Evolutionary conservation across 2,888 invertebrate species (phyloP).

Genomic region (Ditylenchus weischeri): DNA sequence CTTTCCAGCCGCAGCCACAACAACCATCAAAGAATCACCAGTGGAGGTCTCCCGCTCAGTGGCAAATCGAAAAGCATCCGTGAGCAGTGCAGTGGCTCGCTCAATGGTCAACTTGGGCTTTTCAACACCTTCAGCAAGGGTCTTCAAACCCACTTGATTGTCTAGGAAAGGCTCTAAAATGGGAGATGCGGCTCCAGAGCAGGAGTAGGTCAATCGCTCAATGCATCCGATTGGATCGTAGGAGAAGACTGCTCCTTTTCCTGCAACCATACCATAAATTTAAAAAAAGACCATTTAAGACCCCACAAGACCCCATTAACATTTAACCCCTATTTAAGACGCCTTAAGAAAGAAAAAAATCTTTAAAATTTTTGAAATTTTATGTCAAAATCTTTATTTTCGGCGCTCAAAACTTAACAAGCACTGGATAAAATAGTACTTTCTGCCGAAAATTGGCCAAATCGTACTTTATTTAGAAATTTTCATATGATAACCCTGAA

Average conservation of each 20-base stretch:
- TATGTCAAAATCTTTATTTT: too few species aligned
- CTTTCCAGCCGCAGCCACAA: conserved; percentile 51
- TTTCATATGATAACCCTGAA: too few species aligned
- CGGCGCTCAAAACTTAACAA: too few species aligned
- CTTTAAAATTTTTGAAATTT: too few species aligned
- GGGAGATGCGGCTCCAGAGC: conserved; percentile 78
- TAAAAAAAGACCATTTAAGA: not conserved
- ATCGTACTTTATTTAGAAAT: too few species aligned
- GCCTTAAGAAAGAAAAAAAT: too few species aligned
- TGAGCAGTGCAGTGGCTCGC: conserved; percentile 78
- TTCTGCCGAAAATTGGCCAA: too few species aligned
- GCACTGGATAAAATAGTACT: too few species aligned
- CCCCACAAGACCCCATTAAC: too few species aligned
- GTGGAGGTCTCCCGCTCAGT: conserved; percentile 96
- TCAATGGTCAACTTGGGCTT: conserved; percentile 70
- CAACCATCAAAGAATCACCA: conserved; percentile 61
- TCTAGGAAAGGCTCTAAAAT: conserved; percentile 90
- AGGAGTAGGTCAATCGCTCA: conserved; percentile 78
- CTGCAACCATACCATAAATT: conserved; percentile 47
- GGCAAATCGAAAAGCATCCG: conserved; percentile 94
- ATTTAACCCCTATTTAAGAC: too few species aligned
- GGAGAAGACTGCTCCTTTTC: conserved; percentile 88
- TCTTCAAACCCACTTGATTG: conserved; percentile 87
- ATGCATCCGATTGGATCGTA: conserved; percentile 97
- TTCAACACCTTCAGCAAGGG: conserved; percentile 71